Evolutionary conservation across 2,888 invertebrate species (phyloP).

Genomic region (Leptopilina myrica): DNA sequence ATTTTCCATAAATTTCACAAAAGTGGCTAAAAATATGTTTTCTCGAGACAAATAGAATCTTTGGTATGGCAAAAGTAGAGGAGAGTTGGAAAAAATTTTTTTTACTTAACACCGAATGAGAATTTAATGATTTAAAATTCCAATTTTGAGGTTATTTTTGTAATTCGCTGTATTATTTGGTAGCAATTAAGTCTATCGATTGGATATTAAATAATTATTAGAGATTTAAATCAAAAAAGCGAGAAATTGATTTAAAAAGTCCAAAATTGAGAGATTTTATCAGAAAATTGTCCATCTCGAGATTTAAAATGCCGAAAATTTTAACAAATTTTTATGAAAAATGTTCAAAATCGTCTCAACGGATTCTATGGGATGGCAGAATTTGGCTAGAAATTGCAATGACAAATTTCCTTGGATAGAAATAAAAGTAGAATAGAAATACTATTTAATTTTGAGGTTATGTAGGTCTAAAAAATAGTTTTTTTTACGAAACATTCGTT

Average conservation of each 20-base stretch:
- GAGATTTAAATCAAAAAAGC: too few species aligned
- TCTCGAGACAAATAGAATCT: neutral
- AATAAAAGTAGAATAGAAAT: neutral
- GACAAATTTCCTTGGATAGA: neutral
- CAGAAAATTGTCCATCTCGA: neutral
- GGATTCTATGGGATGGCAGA: neutral
- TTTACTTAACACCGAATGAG: neutral
- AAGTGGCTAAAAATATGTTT: neutral
- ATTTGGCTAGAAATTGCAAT: neutral
- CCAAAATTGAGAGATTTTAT: too few species aligned
- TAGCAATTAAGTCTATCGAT: too few species aligned
- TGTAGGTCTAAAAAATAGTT: too few species aligned
- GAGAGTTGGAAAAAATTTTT: neutral
- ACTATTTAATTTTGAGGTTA: too few species aligned
- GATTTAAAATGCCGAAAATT: neutral
- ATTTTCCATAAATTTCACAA: neutral
- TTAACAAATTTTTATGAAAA: neutral
- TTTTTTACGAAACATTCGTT: too few species aligned
- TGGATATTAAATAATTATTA: too few species aligned
- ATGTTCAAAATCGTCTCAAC: neutral
- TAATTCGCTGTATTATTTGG: too few species aligned
- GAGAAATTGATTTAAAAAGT: too few species aligned
- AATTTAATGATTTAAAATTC: neutral
- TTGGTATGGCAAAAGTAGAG: neutral
- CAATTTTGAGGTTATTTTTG: neutral